Base-by-base conservation (phyloP, 2,888 invertebrate genomes). In the Limnephilus rhombicus region DNA sequence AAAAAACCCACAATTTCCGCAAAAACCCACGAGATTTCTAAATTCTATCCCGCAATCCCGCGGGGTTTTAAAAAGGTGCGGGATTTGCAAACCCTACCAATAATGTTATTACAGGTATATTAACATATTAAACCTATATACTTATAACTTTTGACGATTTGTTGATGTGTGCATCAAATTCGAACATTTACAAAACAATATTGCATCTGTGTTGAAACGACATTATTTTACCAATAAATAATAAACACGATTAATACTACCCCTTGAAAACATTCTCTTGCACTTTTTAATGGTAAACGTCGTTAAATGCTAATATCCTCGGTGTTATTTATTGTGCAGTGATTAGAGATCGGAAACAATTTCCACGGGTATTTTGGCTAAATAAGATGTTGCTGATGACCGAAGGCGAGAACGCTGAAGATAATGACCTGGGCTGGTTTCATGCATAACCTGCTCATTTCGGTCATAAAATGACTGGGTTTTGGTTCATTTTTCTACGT, bases 371-470 rank as follows among this genome's bases (percentile, higher is more conserved):
- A 85, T 85, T 85, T 85, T 45, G 24, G 41, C 45, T 85, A 85
- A 85, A 85, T 85, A 85, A 85, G 85, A 85, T 85, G 85, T 85
- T 85, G 41, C 85, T 45, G 45, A n/a, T 45, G 49, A 83, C 83
- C 83, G 37, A 83, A 83, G 83, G 83, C 83, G 37, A 18, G 9
- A 18, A 83, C 11, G 83, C 18, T 83, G 12, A 34, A 83, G 18
- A 2, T 83, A 37, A 83, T 83, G 31, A 13, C 85, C 11, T 18
- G 85, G 29, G 41, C 15, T 41, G 41, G 85, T 85, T 37, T 7
- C 13, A 45, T 24, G 85, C 13, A 45, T n/a, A 41, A n/a, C 37
- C 34, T 31, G 34, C 31, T 83, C 15, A 83, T 37, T 83, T 31
- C 37, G 83, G 31, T 18, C 31, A 37, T 29, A 11, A 49, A 53